Evolutionary conservation across 1,140 invertebrate genomes (phyloP), one percentile per base, ranked within the genome.

Genomic region (Holcopasites calliopsidis): DNA sequence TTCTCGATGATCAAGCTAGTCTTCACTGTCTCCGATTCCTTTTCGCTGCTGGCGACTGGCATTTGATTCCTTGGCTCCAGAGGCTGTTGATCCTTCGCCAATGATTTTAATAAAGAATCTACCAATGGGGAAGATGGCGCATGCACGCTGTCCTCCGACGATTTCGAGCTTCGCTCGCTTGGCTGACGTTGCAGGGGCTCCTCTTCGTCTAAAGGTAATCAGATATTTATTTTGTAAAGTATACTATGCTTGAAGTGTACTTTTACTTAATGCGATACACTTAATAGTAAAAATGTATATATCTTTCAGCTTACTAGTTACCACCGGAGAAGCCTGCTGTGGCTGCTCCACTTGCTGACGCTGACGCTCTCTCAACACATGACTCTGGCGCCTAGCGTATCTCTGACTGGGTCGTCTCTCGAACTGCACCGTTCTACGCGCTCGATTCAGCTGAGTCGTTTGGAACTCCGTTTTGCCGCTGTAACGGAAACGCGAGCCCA

Each of bases 401-500:
- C 99, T 93, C 89, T 99, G 98, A 92, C 98, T 99, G 0, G 98
- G 98, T 70, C 98, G 94, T 79, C 99, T 93, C 90, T 99, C 98
- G 90, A 99, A 98, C 86, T 98, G 97, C 3, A 98, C 97, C 50
- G 97, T 98, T 60, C 97, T 93, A 62, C 97, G 92, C 10, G 97
- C 96, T 72, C 96, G 93, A 89, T 97, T 98, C 76, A 96, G 94
- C 83, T 97, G 95, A 5, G 97, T 98, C 1, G 97, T 97, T 92
- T 99, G 98, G 88, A 98, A 99, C 91, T 99, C 98, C 0, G 98
- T 99, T 88, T 98, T 95, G 0, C 97, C 96, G 1, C 95, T 97
- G 88, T 99, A 99, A 88, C 98, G 95, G 89, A 99, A 99, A 52
- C 98, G 93, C 0, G 98, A 99, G 35, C 98, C 98, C 97, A 99